Percentiles rank a stretch among this genome's conserved stretches.
phyloP scores from a whole-genome alignment of 1,140 invertebrate species.

The Drosophila pallidifrons region DNA sequence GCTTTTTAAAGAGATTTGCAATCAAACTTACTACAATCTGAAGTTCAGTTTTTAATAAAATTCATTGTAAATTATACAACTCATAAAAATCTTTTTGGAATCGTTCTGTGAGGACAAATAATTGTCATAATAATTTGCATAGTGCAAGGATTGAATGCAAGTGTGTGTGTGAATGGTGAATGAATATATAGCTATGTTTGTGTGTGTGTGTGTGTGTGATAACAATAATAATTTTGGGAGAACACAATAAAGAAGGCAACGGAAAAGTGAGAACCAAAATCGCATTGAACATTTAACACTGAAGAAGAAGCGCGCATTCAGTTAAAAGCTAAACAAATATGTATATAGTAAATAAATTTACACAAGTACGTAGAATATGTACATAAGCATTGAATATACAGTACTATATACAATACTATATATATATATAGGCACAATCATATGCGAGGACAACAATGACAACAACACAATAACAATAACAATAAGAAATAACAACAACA shows the following conservation, averaged over 20 bases:
- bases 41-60: not conserved
- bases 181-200: not conserved
- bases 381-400: slow-evolving; percentile 10
- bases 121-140: slow-evolving; percentile 11
- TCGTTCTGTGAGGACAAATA: not conserved
- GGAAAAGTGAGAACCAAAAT: slow-evolving; percentile 21
- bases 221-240: slow-evolving; percentile 4
- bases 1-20: too few species aligned
- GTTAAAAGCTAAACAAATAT: slow-evolving; percentile 34
- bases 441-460: slow-evolving; percentile 7
- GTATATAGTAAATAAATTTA: slow-evolving; percentile 8
- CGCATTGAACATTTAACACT: slow-evolving; percentile 32
- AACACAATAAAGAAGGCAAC: slow-evolving; percentile 20
- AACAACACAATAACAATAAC: not conserved
- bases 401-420: slow-evolving; percentile 13
- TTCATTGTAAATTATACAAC: not conserved
- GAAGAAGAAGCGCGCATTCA: slow-evolving; percentile 47
- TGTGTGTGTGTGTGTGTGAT: slow-evolving; percentile 6
- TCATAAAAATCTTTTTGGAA: not conserved
- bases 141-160: slow-evolving; percentile 4
- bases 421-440: slow-evolving; percentile 8
- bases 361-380: slow-evolving; percentile 16
- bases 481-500: not conserved
- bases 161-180: not conserved
- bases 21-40: not conserved